These are phyloP conservation scores for Monomorium pharaonis DNA, from an alignment of 1,140 invertebrate genomes.

Conservation along the genomic window DNA sequence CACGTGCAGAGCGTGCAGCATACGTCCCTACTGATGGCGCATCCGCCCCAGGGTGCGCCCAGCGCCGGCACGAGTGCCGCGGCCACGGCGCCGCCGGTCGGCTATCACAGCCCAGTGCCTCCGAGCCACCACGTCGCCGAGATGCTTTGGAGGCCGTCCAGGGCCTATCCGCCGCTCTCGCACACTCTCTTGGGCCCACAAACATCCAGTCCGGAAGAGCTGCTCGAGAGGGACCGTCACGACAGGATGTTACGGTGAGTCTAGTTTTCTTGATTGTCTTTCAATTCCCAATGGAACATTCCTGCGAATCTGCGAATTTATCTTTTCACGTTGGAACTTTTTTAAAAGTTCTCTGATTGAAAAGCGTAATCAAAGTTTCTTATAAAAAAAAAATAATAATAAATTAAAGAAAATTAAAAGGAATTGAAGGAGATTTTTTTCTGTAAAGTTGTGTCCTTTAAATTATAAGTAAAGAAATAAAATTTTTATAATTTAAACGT, in stretches of 20 bases:
- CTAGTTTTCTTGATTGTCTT: neutral
- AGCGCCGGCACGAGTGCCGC: constrained; percentile 65
- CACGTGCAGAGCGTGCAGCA: constrained; percentile 87
- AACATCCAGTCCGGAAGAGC: constrained; percentile 78
- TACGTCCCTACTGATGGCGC: constrained; percentile 86
- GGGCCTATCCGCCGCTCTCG: constrained; percentile 76
- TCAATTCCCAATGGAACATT: neutral
- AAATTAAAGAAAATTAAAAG: neutral
- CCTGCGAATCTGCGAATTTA: neutral
- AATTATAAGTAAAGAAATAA: neutral
- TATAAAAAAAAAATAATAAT: no score
- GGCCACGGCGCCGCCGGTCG: constrained; percentile 68
- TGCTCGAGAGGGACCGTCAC: constrained; percentile 81
- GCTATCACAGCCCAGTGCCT: constrained; percentile 72
- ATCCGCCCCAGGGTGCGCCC: constrained; percentile 81
- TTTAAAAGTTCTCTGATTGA: neutral
- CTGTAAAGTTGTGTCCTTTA: neutral
- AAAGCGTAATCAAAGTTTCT: neutral
- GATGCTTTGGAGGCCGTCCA: constrained; percentile 82
- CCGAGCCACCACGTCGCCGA: constrained; percentile 77
- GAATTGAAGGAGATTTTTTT: neutral
- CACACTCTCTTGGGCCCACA: constrained; percentile 75
- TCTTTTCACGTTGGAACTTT: neutral
- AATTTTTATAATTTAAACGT: neutral
- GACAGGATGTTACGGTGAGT: constrained; percentile 84